Base-by-base conservation (phyloP, 2,113 vertebrate species). In the Marmota monax region DNA sequence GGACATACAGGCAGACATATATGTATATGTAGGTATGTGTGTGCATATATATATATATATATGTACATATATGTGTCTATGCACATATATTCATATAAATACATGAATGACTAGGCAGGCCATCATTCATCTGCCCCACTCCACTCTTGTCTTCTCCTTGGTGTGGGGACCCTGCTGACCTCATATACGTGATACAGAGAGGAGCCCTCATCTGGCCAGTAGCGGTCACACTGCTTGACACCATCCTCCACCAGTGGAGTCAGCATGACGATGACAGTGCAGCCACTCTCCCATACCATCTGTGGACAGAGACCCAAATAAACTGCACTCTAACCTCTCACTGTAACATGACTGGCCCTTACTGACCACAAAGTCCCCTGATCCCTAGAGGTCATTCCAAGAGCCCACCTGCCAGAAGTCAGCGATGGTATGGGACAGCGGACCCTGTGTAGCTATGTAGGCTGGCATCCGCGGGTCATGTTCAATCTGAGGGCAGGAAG, bases 231-330 rank as follows among this genome's bases (percentile, higher is more conserved):
- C 96, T 99, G 99, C 97, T 99, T 99, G 97, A 99, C 98, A 2
- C 99, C 99, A 16, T 99, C 99, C 90, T 99, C 99, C 2, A 99
- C 99, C 96, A 99, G 97, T 0, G 99, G 99, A 18, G 99, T 99
- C 98, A 99, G 99, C 99, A 99, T 99, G 96, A 99, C 99, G 0
- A 99, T 99, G 96, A 99, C 99, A 0, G 99, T 99, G 97, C 99
- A 99, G 98, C 99, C 99, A 0, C 99, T 99, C 98, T 99, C 99
- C 99, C 99, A 99, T 90, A 99, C 99, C 99, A 99, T 99, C 99
- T 99, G 98, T 61, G 82, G 27, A 89, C 48, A 85, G 92, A 92
- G 37, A 89, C 27, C 34, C 29, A 34, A 51, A 70, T 53, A 42
- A 90, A 51, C 10, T 23, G 69, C 56, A 11, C 37, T 58, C 34